Evolutionary conservation across 2,888 invertebrate genomes (phyloP), one percentile per base, ranked within the genome.

Genomic region (Scaptodrosophila latifasciaeformis): DNA sequence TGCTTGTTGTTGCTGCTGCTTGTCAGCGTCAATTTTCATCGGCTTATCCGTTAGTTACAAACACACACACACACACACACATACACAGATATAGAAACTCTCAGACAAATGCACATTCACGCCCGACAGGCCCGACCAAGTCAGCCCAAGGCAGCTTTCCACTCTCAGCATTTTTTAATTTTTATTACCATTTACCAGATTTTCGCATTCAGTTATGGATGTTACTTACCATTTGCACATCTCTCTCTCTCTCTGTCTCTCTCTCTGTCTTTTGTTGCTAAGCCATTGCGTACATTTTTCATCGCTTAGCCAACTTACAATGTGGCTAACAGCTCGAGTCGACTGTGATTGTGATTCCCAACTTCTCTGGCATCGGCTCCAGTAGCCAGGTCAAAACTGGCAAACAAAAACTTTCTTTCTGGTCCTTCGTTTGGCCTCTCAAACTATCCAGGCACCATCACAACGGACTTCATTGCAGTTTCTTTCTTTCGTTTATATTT

Each of bases 21-120:
- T 76, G 76, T 76, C 76, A 81, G 79, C 81, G 67, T 80, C 78
- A 80, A 76, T 75, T 78, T 70, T 57, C 49, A 59, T 59, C 51
- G 49, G 61, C 67, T 65, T 74, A 80, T 80, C 78, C 75, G 78
- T 76, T 76, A 71, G 59, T 69, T 68, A 72, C 59, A 70, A 42
- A 35, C 49, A 39, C 18, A 37, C 18, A 53, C 10, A 31, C n/a
- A 9, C n/a, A 44, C 1, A n/a, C 12, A 50, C 30, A 62, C 37
- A 12, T n/a, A 9, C 2, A 29, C 6, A 34, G 17, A 13, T 10
- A 34, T 13, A 27, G 9, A 31, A 29, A 34, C 31, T 27, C 27
- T 27, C 4, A 31, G 12, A 31, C 17, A 37, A 13, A 17, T 9
- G 19, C 40, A 21, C 24, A 40, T 31, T 10, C 5, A 27, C 9